Base-by-base conservation (phyloP, 2,888 invertebrate genomes). In the Ganaspis brasiliensis region DNA sequence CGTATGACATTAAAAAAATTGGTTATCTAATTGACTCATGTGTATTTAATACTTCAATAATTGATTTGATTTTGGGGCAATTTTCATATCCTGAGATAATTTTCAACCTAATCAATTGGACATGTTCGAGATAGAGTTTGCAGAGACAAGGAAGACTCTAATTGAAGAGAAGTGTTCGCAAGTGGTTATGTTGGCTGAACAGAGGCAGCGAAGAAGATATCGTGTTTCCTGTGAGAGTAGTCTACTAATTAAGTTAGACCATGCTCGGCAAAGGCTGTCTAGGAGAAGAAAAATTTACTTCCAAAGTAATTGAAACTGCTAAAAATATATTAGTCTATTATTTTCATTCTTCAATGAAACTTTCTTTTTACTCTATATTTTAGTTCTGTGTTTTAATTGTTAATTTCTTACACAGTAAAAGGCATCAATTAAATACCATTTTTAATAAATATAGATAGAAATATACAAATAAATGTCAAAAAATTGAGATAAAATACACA, bases 221-320 rank as follows among this genome's bases (percentile, higher is more conserved):
- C 73, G 71, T 35, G 61, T 78, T 72, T 19, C n/a, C 78, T 78
- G 79, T 57, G 81, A 83, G 84, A 84, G 83, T 79, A 84, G 83
- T 84, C 81, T 80, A 73, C 82, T 84, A 84, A 84, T 84, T 84
- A 84, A 84, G 81, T 84, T 84, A 84, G 49, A 24, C 63, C 40
- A 40, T 63, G 40, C 40, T 40, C 19, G 12, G 24, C 40, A 45
- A 40, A 63, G n/a, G 63, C 35, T 63, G 37, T 63, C 63, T 37
- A 40, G 21, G 37, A 8, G 21, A 40, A 40, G 12, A 63, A 55
- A 19, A 40, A 63, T 24, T 5, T 40, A 21, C 40, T 63, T 40
- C 14, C 37, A 40, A 63, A 40, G 24, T 40, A 8, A 40, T 45
- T 40, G 24, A 63, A 37, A 40, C 19, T 19, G 10, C 8, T 40